phyloP scores from a whole-genome alignment of 2,113 vertebrate genomes.

The Verasper variegatus region DNA sequence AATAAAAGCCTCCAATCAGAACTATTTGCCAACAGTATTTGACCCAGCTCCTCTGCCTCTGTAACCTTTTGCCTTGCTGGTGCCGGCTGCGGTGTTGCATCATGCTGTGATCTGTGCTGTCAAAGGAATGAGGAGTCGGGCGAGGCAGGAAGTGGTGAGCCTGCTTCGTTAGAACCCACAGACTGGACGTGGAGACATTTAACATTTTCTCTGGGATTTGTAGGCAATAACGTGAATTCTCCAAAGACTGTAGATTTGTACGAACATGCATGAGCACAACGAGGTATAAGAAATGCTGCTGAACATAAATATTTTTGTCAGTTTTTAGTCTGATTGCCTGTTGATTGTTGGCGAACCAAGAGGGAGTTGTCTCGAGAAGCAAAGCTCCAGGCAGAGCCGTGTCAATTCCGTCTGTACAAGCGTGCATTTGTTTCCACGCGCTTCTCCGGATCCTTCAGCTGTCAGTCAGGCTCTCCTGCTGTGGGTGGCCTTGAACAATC shows the following conservation, averaged over 20 bases:
- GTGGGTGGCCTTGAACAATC: slow-evolving; percentile 49
- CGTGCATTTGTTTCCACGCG: not conserved
- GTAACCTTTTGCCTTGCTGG: not conserved
- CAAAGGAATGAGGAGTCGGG: not conserved
- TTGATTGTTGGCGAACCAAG: not conserved
- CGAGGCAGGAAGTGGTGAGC: not conserved
- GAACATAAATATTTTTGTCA: not conserved
- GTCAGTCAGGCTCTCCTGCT: slow-evolving; percentile 42
- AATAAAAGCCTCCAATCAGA: not conserved
- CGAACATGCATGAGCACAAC: not conserved
- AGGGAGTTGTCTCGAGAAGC: not conserved
- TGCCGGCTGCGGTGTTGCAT: not conserved
- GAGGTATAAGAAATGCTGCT: not conserved
- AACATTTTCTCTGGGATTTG: not conserved
- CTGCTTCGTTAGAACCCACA: not conserved
- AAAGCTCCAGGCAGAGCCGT: slow-evolving; percentile 14
- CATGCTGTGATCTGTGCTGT: not conserved
- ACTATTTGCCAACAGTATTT: not conserved
- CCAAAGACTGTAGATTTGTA: not conserved
- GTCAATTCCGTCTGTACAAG: not conserved
- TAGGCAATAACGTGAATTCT: not conserved
- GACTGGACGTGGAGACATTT: not conserved
- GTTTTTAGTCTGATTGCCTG: not conserved
- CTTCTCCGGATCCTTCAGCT: slow-evolving; percentile 15
- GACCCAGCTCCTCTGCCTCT: not conserved